Percentiles rank a stretch among this genome's conserved stretches.
phyloP scores from a whole-genome alignment of 2,797 vertebrate genomes.

The Percopsis omiscomaycus region DNA sequence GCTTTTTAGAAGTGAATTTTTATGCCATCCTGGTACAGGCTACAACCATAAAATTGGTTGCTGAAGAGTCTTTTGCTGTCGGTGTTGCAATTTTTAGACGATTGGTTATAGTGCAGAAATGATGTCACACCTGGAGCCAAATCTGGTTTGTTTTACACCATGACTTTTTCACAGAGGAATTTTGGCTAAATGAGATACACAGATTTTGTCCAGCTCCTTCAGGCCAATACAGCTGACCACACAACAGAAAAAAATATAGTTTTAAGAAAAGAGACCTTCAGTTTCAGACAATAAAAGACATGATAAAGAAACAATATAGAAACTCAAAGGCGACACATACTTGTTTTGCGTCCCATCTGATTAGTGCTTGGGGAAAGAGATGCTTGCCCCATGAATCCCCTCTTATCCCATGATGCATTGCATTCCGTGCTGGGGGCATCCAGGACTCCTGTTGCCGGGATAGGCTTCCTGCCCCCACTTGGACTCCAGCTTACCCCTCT shows the following conservation, averaged over 20 bases:
- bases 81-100: no score
- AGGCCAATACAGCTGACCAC: no score
- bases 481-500: conserved; percentile 78
- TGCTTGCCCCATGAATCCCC: conserved; percentile 64
- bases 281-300: no score
- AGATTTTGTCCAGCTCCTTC: no score
- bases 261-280: no score
- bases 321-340: conserved; percentile 68
- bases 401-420: conserved; percentile 68
- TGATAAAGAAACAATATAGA: conserved; percentile 35
- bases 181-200: no score
- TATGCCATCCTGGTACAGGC: not conserved
- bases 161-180: no score
- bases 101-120: no score
- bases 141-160: no score
- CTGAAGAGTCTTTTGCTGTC: no score
- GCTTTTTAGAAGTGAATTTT: conserved; percentile 16
- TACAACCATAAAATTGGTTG: not conserved
- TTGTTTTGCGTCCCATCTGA: conserved; percentile 75
- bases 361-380: conserved; percentile 25
- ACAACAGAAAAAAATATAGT: no score
- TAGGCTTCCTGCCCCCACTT: conserved; percentile 60
- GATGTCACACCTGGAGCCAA: no score
- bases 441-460: conserved; percentile 53
- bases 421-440: conserved; percentile 52